A percentile compares a stretch with the other conserved stretches of the same genome.
phyloP scores from a whole-genome alignment of 2,113 vertebrate species.

The Potamarius usumacintae region DNA sequence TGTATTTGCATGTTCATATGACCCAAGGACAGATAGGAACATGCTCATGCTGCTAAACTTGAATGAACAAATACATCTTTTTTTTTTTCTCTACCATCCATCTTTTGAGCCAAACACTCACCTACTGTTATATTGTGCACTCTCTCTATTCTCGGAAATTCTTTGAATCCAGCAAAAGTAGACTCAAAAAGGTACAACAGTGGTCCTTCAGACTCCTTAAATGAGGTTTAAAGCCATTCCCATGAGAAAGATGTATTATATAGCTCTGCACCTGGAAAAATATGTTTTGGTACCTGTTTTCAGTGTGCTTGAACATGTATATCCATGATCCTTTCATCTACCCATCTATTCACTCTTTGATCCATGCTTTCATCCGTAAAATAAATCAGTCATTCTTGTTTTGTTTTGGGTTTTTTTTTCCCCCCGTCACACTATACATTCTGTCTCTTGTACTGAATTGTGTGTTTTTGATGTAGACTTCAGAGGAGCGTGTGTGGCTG shows the following conservation, averaged over 20 bases:
- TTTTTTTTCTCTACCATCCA: not conserved
- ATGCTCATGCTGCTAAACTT: not conserved
- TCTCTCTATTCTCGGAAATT: not conserved
- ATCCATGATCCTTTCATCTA: slow-evolving; percentile 8
- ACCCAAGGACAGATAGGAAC: slow-evolving; percentile 23
- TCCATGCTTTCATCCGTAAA: not conserved
- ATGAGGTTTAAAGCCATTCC: slow-evolving; percentile 9
- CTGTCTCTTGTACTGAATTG: not conserved
- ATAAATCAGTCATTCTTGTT: not conserved
- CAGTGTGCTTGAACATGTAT: slow-evolving; percentile 1
- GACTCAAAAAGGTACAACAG: not conserved
- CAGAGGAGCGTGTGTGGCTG: slow-evolving; percentile 77
- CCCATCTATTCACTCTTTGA: not conserved
- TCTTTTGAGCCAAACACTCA: not conserved
- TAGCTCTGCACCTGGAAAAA: not conserved
- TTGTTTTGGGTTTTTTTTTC: not conserved
- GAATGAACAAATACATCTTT: not conserved
- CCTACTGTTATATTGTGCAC: not conserved
- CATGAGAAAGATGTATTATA: not conserved
- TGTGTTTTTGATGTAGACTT: slow-evolving; percentile 71
- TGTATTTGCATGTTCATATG: not conserved
- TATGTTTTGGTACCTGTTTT: slow-evolving; percentile 9
- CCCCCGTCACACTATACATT: not conserved
- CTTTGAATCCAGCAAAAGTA: slow-evolving; percentile 5
- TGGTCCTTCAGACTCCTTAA: slow-evolving; percentile 13